Evolutionary conservation across 2,113 vertebrate species (phyloP).

Genomic region (Grantiella picta): DNA sequence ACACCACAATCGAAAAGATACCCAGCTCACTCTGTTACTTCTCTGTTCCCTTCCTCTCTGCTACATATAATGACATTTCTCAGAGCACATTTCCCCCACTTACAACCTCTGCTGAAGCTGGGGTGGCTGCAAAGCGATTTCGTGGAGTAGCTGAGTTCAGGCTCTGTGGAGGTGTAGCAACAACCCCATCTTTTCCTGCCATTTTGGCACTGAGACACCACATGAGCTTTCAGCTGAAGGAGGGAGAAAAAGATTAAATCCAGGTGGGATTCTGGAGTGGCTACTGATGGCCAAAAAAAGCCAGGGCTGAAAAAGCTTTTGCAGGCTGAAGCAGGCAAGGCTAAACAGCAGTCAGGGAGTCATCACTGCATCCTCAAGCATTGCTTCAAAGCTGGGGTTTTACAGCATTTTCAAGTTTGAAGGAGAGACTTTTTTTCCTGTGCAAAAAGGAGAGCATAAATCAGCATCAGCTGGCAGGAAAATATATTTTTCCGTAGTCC

Average conservation of each 20-base stretch:
- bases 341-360: not conserved
- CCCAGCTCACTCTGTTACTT: fast-evolving
- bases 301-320: not conserved
- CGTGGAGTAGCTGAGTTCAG: not conserved
- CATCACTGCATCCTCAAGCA: not conserved
- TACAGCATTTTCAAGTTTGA: not conserved
- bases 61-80: not conserved
- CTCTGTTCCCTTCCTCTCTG: not conserved
- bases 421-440: not conserved
- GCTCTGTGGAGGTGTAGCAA: not conserved
- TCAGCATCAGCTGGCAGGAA: not conserved
- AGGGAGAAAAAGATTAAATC: not conserved
- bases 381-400: not conserved
- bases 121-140: not conserved
- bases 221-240: not conserved
- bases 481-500: not conserved
- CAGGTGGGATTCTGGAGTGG: not conserved
- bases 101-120: not conserved
- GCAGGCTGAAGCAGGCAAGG: not conserved
- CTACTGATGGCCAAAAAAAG: not conserved
- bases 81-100: not conserved
- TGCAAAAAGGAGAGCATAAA: not conserved
- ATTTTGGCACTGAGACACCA: fast-evolving
- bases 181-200: fast-evolving
- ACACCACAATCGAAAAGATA: fast-evolving